These are phyloP conservation scores for Lasiurus borealis DNA, from an alignment of 2,113 vertebrate species.

Conservation along the genomic window DNA sequence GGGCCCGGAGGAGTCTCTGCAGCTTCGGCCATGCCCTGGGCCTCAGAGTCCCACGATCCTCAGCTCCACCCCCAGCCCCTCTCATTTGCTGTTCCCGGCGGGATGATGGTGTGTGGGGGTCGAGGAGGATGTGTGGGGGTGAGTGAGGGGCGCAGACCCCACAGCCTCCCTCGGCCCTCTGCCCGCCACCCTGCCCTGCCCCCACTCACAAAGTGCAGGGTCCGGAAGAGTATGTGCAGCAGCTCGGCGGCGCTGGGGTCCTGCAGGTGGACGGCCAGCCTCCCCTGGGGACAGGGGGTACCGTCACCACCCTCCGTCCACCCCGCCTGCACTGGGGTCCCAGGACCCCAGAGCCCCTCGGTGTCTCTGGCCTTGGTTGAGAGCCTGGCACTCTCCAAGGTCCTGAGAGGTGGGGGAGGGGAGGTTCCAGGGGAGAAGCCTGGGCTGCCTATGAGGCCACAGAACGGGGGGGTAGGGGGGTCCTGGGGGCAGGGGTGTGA, in stretches of 20 bases:
- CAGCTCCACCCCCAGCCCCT: too few relatives aligned
- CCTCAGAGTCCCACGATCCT: neutral
- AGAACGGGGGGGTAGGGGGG: too few relatives aligned
- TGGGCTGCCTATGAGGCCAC: neutral
- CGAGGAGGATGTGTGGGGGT: neutral
- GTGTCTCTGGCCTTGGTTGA: neutral
- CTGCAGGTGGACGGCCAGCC: slow-evolving; percentile 81
- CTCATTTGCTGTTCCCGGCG: too few relatives aligned
- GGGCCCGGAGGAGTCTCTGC: neutral
- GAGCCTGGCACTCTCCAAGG: neutral
- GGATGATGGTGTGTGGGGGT: neutral
- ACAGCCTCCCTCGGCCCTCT: neutral
- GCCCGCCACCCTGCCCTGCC: neutral
- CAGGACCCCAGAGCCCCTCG: neutral
- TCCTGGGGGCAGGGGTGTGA: neutral
- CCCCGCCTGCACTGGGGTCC: neutral
- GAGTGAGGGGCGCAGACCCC: neutral
- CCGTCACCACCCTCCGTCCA: neutral
- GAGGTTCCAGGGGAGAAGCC: neutral
- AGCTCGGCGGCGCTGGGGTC: slow-evolving; percentile 86
- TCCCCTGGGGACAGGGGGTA: slow-evolving; percentile 83
- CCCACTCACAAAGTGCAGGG: slow-evolving; percentile 88
- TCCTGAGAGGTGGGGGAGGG: neutral
- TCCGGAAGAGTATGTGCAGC: slow-evolving; percentile 87
- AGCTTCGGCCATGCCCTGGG: too few relatives aligned